These are phyloP conservation scores for Cavia aperea DNA, from an alignment of 2,113 vertebrate species.

Conservation along the genomic window DNA sequence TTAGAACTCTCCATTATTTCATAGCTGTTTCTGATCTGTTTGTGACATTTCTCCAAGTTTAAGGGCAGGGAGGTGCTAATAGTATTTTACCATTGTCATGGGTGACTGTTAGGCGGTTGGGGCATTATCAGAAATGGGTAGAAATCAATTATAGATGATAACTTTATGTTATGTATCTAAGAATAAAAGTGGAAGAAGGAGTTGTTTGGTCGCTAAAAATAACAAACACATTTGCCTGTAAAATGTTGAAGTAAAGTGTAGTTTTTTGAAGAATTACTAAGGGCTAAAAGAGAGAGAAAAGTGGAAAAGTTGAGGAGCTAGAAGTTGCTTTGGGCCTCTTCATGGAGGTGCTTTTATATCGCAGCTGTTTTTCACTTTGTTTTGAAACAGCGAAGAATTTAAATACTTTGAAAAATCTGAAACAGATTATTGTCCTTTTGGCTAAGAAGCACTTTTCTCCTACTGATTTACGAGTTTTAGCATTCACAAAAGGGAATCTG, in stretches of 20 bases:
- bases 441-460: not conserved
- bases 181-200: not conserved
- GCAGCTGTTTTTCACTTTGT: not conserved
- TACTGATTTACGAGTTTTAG: no score
- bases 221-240: not conserved
- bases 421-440: not conserved
- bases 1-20: not conserved
- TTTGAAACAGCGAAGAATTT: not conserved
- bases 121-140: not conserved
- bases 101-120: not conserved
- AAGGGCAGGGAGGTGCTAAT: not conserved
- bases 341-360: not conserved
- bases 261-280: not conserved
- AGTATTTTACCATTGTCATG: fast-evolving
- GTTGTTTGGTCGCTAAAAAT: no score
- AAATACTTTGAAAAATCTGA: not conserved
- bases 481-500: not conserved
- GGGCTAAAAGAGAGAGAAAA: not conserved
- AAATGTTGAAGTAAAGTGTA: not conserved
- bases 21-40: not conserved
- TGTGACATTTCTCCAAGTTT: fast-evolving
- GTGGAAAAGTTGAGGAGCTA: not conserved
- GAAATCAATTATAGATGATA: not conserved
- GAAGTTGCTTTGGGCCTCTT: not conserved
- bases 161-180: not conserved